Base-by-base conservation (phyloP, 2,888 invertebrate species). In the Endotricha flammealis region DNA sequence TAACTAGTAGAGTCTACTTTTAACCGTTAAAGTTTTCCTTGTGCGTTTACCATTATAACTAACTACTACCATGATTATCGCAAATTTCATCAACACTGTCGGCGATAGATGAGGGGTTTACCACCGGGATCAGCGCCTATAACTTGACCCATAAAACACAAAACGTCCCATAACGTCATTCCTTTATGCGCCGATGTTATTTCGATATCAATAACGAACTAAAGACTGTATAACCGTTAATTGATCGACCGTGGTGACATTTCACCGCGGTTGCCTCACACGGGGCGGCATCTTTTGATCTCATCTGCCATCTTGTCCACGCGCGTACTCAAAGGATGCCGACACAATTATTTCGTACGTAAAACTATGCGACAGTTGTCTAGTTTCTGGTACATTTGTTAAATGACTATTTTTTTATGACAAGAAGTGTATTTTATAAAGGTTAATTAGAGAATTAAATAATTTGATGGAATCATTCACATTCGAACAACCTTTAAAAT, bases 171-270 rank as follows among this genome's bases (percentile, higher is more conserved):
- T 66, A 56, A 61, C 41, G 57, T 46, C 62, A 67, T 70, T 64
- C 61, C 53, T 38, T 55, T 44, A 52, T 53, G 57, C 55, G 60
- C 50, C 46, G 54, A 51, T 42, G 58, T 59, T 64, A 63, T 68
- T 65, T 48, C 65, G 73, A 75, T 81, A 78, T 80, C 79, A 76
- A 78, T 76, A 76, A 66, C 71, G 62, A 61, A 72, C 74, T 76
- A 71, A 71, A 58, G 59, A 62, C 63, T 58, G 68, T 59, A 69
- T 70, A 69, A 57, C 68, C 61, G 71, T 75, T 83, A 83, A 83
- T 82, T 80, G 78, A 76, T 73, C 61, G 71, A 75, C 71, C 75
- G 74, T 74, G 83, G 83, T 83, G 85, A 86, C 83, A 86, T 86
- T 85, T 83, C 68, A 67, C 68, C 51, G 72, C 66, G 63, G 67